Evolutionary conservation across 2,797 vertebrate genomes (phyloP).

Genomic region (Saxicola maurus): DNA sequence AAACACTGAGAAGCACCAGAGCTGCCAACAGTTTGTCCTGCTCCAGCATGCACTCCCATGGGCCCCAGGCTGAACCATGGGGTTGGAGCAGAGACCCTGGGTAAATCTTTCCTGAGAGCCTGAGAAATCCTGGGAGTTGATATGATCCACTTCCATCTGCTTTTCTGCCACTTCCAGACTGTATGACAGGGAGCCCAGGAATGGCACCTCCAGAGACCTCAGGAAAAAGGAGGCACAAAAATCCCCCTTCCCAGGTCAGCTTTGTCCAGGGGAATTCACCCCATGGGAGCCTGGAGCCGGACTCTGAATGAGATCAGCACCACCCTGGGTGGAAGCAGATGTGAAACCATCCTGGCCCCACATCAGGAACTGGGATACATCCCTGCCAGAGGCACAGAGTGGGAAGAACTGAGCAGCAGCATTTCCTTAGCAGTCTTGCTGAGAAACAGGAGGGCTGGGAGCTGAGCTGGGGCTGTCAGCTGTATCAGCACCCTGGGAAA

Average conservation of each 20-base stretch:
- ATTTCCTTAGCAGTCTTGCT: rapidly evolving
- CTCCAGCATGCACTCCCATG: rapidly evolving
- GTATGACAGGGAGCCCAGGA: not conserved
- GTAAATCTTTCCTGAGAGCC: not conserved
- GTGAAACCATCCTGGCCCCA: not conserved
- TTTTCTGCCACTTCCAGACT: not conserved
- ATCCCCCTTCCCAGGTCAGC: not conserved
- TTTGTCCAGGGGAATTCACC: not conserved
- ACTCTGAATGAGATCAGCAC: not conserved
- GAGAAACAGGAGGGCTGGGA: not conserved
- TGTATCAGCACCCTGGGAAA: not conserved
- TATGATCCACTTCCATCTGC: not conserved
- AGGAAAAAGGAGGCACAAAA: not conserved
- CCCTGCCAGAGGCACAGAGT: not conserved
- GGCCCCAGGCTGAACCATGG: not conserved
- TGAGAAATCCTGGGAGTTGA: not conserved
- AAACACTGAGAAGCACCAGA: not conserved
- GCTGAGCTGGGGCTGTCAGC: not conserved
- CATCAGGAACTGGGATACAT: not conserved
- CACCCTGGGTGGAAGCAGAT: not conserved
- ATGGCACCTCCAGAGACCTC: not conserved
- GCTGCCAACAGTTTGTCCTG: not conserved
- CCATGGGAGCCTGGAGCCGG: rapidly evolving
- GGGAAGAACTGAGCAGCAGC: not conserved
- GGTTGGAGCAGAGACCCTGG: not conserved